Evolutionary conservation across 2,113 vertebrate species (phyloP), one percentile per base, ranked within the genome.

Genomic region (Todiramphus chloris): DNA sequence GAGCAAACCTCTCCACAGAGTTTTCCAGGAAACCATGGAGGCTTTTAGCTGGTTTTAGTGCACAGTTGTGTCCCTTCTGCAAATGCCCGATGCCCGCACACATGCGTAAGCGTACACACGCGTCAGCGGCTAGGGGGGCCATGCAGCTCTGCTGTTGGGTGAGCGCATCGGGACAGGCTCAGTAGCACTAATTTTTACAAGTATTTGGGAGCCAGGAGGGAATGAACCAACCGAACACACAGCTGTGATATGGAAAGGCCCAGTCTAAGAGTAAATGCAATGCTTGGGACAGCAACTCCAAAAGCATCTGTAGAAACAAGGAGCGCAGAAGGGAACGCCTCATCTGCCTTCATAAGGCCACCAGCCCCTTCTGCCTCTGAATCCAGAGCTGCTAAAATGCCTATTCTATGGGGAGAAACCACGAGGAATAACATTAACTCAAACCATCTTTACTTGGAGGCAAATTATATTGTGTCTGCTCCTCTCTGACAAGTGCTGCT

Each of bases 391-490:
- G 75, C 53, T 76, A 68, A 82, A 85, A 95, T 24, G 19, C 37
- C 59, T 41, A 12, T 56, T 41, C 63, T 50, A 35, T 4, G 37
- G 83, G 55, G 72, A 86, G 33, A 55, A 37, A 63, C n/a, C 30
- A 33, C 0, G 0, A 72, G 39, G 43, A 92, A 63, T 19, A 86
- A 72, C 60, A 25, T 46, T 56, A 81, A 46, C 30, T 78, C 56
- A 70, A 80, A 63, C 56, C 15, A 19, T 37, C 39, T 83, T 83
- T 56, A 83, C 82, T 78, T 70, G 28, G 67, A 93, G 72, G 79
- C 37, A 80, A 83, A 81, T 48, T 70, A 75, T 63, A 83, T 89
- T 28, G 51, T 86, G 19, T 88, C 87, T 96, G 86, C 96, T 97
- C 63, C 23, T 27, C 85, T 81, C 66, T 46, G 37, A 88, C 73